Evolutionary conservation across 2,113 vertebrate genomes (phyloP).

Genomic region (Oryzias curvinotus): DNA sequence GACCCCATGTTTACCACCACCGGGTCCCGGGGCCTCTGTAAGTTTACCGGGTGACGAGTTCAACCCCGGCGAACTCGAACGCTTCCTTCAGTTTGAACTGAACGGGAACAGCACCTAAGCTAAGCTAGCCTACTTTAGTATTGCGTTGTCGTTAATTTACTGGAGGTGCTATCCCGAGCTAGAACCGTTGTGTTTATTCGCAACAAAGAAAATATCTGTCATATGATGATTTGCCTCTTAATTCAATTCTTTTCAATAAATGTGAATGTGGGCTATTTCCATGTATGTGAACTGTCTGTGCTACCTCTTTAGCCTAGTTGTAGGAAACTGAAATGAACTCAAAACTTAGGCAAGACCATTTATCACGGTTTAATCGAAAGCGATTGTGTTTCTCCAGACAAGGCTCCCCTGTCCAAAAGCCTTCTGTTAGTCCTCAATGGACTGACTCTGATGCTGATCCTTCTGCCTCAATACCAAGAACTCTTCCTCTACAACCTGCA

Average conservation of each 20-base stretch:
- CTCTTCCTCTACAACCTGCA: constrained; percentile 75
- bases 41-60: constrained; percentile 47
- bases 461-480: constrained; percentile 76
- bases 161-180: neutral
- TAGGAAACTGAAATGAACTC: too few species aligned
- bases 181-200: neutral
- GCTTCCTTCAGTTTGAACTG: neutral
- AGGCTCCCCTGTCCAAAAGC: constrained; percentile 78
- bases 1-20: constrained; percentile 77
- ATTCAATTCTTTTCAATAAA: neutral
- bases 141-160: constrained; percentile 66
- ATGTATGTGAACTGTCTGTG: too few species aligned
- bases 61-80: neutral
- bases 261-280: too few species aligned
- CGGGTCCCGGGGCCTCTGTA: constrained; percentile 78
- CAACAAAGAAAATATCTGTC: neutral
- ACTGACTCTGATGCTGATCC: constrained; percentile 71
- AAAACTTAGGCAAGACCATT: too few species aligned
- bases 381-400: constrained; percentile 59
- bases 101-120: constrained; percentile 3
- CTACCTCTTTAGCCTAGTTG: too few species aligned
- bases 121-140: constrained; percentile 33
- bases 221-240: too few species aligned
- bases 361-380: too few species aligned
- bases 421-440: constrained; percentile 75